Base-by-base conservation (phyloP, 1,140 invertebrate genomes). In the Cotesia glomerata region DNA sequence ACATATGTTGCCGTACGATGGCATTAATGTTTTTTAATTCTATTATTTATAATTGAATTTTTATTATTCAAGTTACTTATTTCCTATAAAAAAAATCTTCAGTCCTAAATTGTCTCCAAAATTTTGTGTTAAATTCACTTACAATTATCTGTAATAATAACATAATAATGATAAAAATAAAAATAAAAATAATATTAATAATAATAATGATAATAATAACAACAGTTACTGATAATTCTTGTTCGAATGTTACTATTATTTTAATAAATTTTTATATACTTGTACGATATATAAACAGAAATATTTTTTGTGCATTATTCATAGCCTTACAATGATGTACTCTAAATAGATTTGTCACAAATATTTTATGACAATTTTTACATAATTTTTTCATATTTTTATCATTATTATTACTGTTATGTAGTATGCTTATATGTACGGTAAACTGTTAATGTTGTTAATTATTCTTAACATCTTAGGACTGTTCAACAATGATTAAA, bases 401-500 rank as follows among this genome's bases (percentile, higher is more conserved):
- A 71, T 63, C 59, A 26, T 64, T 45, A 70, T 70, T 62, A 75
- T 75, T 69, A 74, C 74, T 79, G 63, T 76, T 73, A 75, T 61
- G 18, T 76, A 39, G 11, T 39, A 39, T 39, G 7, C 11, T 39
- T 39, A 39, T 39, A 39, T 39, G 0, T 39, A 39, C 73, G 75
- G 77, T 79, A 59, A 74, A 73, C 79, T 79, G 77, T 14, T 14
- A 77, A 77, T 82, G 39, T 39, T 39, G 1, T 9, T 39, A 11
- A 39, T 39, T 39, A 39, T 39, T 39, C 11, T 39, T 8, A 39
- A 39, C 39, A 39, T 39, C 78, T 77, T 83, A 80, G 76, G 78
- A 66, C 70, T 73, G 64, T 81, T 84, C 76, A 85, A 85, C 83
- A 85, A 84, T 82, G 79, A 81, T 80, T 79, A 85, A 85, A 83